A percentile compares a stretch with the other conserved stretches of the same genome.
phyloP scores from a whole-genome alignment of 2,797 vertebrate genomes.

The Perodicticus potto region DNA sequence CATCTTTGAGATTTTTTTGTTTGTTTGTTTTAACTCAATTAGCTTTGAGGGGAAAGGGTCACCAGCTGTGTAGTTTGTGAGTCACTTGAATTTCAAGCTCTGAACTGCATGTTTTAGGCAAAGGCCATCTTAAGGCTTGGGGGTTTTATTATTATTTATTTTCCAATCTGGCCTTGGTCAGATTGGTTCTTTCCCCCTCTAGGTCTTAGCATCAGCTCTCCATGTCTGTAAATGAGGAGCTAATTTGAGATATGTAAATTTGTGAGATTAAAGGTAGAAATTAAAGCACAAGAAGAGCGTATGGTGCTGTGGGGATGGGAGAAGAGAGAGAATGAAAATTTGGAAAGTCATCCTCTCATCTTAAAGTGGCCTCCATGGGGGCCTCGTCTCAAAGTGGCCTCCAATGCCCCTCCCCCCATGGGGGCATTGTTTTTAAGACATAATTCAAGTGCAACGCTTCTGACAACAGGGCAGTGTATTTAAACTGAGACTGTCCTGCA shows the following conservation, averaged over 20 bases:
- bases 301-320: neutral
- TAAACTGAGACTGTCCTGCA: neutral
- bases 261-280: constrained; percentile 64
- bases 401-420: too few relatives aligned
- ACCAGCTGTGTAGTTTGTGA: constrained; percentile 84
- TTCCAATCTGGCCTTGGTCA: constrained; percentile 54
- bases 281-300: neutral
- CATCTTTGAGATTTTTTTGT: constrained; percentile 65
- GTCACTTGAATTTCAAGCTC: constrained; percentile 78
- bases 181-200: constrained; percentile 20
- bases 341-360: neutral
- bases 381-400: neutral
- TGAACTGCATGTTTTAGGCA: constrained; percentile 76
- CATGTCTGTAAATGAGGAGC: constrained; percentile 72
- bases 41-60: constrained; percentile 60
- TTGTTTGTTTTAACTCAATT: constrained; percentile 49
- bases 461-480: neutral
- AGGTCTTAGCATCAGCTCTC: constrained; percentile 72
- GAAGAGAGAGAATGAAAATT: neutral
- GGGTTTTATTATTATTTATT: constrained; percentile 33
- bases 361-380: neutral
- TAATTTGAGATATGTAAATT: constrained; percentile 73
- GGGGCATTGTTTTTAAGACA: neutral
- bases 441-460: too few relatives aligned
- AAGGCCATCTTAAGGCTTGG: constrained; percentile 62